phyloP scores from a whole-genome alignment of 37 sponge, comb jelly and placozoan genomes.

The Petrosia ficiformis region DNA sequence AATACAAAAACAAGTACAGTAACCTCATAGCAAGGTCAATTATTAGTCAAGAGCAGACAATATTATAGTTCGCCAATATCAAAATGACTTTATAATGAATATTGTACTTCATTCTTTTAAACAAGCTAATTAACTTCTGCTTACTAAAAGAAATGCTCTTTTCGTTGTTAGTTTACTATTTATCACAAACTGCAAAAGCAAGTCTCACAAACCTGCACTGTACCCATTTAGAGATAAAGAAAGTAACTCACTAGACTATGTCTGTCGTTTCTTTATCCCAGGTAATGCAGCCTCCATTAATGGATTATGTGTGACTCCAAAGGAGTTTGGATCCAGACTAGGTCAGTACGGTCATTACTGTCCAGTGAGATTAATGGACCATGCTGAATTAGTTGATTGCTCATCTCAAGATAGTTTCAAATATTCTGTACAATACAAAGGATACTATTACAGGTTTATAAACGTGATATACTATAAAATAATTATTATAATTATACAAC shows the following conservation, averaged over 20 bases:
- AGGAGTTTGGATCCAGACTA: slow-evolving; percentile 66
- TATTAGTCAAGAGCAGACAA: too few species aligned
- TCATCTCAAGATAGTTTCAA: slow-evolving; percentile 41
- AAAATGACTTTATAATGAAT: too few species aligned
- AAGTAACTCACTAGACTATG: too few species aligned
- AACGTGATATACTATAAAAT: too few species aligned
- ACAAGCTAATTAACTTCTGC: not conserved
- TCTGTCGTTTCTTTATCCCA: slow-evolving; percentile 2
- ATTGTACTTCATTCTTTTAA: not conserved
- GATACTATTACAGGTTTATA: slow-evolving; percentile 4
- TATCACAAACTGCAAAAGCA: too few species aligned
- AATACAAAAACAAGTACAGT: too few species aligned
- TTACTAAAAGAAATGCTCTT: not conserved
- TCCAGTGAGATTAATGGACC: slow-evolving; percentile 80
- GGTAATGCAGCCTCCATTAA: slow-evolving; percentile 82
- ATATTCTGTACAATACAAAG: slow-evolving; percentile 78
- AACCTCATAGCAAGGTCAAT: too few species aligned
- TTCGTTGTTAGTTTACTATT: too few species aligned
- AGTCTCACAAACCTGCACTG: too few species aligned
- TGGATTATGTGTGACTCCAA: slow-evolving; percentile 85
- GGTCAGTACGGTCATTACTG: slow-evolving; percentile 87
- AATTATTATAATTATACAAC: too few species aligned
- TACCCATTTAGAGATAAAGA: too few species aligned
- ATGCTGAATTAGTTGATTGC: slow-evolving; percentile 83
- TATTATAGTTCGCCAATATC: too few species aligned